Percentiles rank a stretch among this genome's conserved stretches.
Conservation (phyloP, 2,888 invertebrate species). For the Tubulanus polymorphus region DNA sequence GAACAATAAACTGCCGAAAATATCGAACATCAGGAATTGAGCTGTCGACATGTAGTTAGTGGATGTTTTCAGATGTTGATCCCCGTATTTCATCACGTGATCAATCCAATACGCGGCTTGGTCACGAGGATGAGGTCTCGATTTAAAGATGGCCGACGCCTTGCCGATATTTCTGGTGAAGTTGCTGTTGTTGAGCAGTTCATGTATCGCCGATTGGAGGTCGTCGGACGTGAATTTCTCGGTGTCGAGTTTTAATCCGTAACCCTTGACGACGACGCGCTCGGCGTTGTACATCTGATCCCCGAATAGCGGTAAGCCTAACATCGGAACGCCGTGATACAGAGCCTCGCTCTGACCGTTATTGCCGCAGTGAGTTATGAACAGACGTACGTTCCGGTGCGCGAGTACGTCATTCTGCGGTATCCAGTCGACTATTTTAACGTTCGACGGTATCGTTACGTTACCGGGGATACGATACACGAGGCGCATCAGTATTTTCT, state of each 20-base stretch:
- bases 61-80: background rate
- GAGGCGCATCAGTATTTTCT: background rate
- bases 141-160: constrained; percentile 1
- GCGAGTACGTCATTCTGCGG: constrained; percentile 30
- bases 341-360: constrained; percentile 30
- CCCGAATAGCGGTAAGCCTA: constrained; percentile 24
- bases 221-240: constrained; percentile 14
- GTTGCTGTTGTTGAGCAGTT: constrained; percentile 8
- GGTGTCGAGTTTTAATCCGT: constrained; percentile 23
- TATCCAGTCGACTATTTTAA: constrained; percentile 22
- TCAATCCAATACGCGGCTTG: constrained; percentile 3
- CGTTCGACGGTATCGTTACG: constrained; percentile 7
- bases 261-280: constrained; percentile 19
- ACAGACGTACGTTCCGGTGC: constrained; percentile 23
- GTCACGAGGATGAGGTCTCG: constrained; percentile 1
- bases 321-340: constrained; percentile 31
- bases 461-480: background rate
- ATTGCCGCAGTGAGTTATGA: constrained; percentile 32
- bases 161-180: background rate
- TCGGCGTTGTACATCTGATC: constrained; percentile 27
- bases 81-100: constrained; percentile 8
- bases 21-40: constrained; percentile 8
- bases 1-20: background rate
- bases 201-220: constrained; percentile 15
- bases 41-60: constrained; percentile 4